These are phyloP conservation scores for Ovis canadensis DNA, from an alignment of 2,113 vertebrate genomes.

Conservation along the genomic window DNA sequence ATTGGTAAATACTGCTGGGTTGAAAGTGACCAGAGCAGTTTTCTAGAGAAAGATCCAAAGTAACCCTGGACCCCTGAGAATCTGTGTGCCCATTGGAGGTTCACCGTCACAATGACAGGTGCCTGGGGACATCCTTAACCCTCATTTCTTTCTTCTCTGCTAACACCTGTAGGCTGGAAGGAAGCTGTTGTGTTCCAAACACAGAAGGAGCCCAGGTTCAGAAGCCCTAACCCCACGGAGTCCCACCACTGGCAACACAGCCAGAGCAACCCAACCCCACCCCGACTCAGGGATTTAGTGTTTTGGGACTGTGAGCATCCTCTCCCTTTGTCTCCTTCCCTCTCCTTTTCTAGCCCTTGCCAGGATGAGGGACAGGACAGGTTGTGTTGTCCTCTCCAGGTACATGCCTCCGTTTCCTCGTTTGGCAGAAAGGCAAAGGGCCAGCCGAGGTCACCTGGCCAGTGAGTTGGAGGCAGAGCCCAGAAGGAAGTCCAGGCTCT, in stretches of 20 bases:
- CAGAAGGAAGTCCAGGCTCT: background rate
- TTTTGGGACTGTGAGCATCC: background rate
- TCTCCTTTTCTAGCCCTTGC: background rate
- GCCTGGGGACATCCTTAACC: background rate
- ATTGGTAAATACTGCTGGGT: background rate
- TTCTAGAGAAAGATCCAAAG: background rate
- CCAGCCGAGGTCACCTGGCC: background rate
- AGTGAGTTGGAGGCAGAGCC: background rate
- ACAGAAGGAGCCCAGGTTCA: background rate
- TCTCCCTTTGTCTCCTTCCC: background rate
- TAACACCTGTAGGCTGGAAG: background rate
- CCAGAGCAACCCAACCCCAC: background rate
- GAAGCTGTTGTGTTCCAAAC: background rate
- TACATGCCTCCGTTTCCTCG: background rate
- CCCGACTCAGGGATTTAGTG: background rate
- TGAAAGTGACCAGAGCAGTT: background rate
- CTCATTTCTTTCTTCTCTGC: background rate
- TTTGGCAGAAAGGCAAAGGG: background rate
- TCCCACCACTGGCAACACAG: background rate
- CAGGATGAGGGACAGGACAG: background rate
- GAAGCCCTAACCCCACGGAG: background rate
- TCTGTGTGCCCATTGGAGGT: background rate
- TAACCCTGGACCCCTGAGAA: background rate
- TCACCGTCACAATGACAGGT: background rate
- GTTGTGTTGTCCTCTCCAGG: background rate